These are phyloP conservation scores for Hypomecis atomaria DNA, from an alignment of 2,888 invertebrate species.

Conservation along the genomic window DNA sequence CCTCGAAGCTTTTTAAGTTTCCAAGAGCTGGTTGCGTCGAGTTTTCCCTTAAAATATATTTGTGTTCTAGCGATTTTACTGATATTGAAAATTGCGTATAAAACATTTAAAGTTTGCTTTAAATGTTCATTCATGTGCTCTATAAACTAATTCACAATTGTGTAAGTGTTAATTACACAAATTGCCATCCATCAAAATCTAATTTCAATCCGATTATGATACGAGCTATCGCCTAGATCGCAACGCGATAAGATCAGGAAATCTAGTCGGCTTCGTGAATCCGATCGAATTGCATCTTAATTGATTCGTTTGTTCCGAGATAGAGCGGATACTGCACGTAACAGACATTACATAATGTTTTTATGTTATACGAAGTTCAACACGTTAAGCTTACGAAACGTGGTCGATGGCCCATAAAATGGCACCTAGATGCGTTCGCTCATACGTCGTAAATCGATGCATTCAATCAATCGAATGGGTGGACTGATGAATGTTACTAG, in stretches of 20 bases:
- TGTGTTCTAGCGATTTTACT: too few relatives aligned
- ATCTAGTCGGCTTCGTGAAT: constrained; percentile 34
- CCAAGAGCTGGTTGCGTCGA: too few relatives aligned
- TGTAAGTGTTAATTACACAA: background rate
- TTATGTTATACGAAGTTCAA: constrained; percentile 29
- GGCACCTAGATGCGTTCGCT: constrained; percentile 42
- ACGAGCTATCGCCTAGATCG: constrained; percentile 19
- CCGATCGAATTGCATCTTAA: constrained; percentile 39
- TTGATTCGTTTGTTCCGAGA: constrained; percentile 43
- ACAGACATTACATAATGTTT: constrained; percentile 35
- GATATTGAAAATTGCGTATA: too few relatives aligned
- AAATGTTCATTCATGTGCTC: too few relatives aligned
- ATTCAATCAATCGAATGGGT: constrained; percentile 16
- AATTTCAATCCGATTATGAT: constrained; percentile 10
- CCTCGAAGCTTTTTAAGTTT: too few relatives aligned
- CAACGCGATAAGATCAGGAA: constrained; percentile 33
- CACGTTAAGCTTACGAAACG: constrained; percentile 36
- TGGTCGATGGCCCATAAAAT: constrained; percentile 41
- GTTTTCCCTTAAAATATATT: too few relatives aligned
- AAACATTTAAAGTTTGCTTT: too few relatives aligned
- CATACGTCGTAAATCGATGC: constrained; percentile 24
- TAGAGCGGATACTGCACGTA: constrained; percentile 40
- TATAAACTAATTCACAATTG: too few relatives aligned
- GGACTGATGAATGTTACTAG: constrained; percentile 11
- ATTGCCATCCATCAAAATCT: constrained; percentile 1